Conservation (phyloP, 23 tunicate species). For the Diplosoma virens region DNA sequence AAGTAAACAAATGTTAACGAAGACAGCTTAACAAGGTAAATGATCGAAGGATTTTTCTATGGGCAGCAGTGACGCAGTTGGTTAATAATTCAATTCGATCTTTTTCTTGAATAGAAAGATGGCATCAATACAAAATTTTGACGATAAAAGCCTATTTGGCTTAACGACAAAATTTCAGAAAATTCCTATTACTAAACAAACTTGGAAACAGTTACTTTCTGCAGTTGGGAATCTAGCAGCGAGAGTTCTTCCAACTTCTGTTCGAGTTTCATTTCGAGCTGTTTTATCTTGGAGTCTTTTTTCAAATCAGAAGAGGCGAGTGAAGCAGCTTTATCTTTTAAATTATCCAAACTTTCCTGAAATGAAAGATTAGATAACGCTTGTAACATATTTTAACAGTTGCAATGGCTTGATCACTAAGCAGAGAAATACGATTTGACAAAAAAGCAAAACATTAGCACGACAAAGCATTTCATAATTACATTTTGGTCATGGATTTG, state of each 20-base stretch:
- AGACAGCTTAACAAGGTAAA: no score
- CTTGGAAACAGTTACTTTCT: constrained; percentile 41
- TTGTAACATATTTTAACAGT: neutral
- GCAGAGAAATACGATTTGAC: no score
- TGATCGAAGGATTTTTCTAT: no score
- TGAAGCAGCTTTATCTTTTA: constrained; percentile 77
- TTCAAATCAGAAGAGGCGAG: constrained; percentile 67
- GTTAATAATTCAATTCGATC: no score
- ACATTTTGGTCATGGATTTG: constrained; percentile 63
- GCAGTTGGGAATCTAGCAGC: constrained; percentile 35
- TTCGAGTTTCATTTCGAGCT: constrained; percentile 61
- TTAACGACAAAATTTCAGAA: neutral
- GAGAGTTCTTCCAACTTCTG: constrained; percentile 49
- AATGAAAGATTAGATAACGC: neutral
- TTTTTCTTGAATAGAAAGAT: no score
- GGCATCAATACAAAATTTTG: no score
- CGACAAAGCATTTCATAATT: no score
- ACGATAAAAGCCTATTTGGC: no score
- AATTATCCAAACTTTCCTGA: constrained; percentile 43
- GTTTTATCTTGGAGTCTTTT: constrained; percentile 81
- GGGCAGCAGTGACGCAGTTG: no score
- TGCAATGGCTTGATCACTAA: neutral
- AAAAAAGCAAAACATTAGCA: no score
- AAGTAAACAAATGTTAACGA: no score
- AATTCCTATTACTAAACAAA: neutral